Base-by-base conservation (phyloP, 2,888 invertebrate genomes). In the Heliconius erato region DNA sequence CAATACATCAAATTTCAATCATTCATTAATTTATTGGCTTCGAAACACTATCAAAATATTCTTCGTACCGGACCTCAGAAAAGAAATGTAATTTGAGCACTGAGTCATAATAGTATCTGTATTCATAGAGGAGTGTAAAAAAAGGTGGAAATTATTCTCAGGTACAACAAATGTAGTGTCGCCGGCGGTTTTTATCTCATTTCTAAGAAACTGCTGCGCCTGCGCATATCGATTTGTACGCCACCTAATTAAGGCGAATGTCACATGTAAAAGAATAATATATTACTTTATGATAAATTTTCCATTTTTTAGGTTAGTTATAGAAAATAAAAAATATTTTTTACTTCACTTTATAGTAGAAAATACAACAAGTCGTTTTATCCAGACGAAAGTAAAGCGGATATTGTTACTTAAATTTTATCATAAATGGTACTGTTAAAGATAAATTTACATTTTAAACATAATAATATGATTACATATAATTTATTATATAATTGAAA, bases 161-260 rank as follows among this genome's bases (percentile, higher is more conserved):
- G 84, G 88, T 88, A 90, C 89, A 91, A 91, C 91, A 91, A 91
- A 89, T 89, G 88, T 87, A 88, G 90, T 91, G 89, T 90, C 89
- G 88, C 89, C 88, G 87, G 84, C 54, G 87, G 90, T 88, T 91
- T 91, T 91, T 91, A 91, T 92, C 91, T 91, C 86, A 86, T 85
- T 92, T 91, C 92, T 88, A 84, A 88, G 92, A 92, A 92, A 86
- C 88, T 63, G 83, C 82, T 83, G 89, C 89, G 89, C 86, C 80
- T 85, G 88, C 88, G 91, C 91, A 91, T 91, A 87, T 88, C 87
- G 87, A 87, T 86, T 85, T 86, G 86, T 86, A 85, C 82, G 80
- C 89, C 90, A 91, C 90, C 91, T 92, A 91, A 88, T 91, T 91
- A 91, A 91, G 91, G 91, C 88, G 91, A 89, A 40, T 79, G 35